A percentile compares a stretch with the other conserved stretches of the same genome.
These are phyloP conservation scores for Xestia ashworthii DNA, from an alignment of 2,888 invertebrate genomes.

Conservation along the genomic window DNA sequence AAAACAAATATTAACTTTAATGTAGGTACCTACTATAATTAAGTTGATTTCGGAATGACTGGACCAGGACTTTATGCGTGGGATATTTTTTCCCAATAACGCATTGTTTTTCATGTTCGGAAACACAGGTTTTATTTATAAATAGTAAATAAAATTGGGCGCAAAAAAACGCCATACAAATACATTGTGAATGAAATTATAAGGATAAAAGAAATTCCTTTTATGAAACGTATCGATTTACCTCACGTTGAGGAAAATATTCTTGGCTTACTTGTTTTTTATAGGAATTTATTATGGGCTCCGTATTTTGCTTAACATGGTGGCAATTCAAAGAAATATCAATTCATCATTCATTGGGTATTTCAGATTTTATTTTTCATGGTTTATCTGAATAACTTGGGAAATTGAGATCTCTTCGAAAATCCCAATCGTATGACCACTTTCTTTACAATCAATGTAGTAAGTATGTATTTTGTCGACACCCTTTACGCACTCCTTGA, in stretches of 20 bases:
- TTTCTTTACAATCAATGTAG: not conserved
- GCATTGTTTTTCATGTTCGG: not conserved
- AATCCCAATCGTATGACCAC: not conserved
- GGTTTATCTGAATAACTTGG: not conserved
- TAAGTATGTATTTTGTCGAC: not conserved
- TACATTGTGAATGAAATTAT: slow-evolving; percentile 27
- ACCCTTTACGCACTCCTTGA: too few relatives aligned
- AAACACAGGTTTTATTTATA: not conserved
- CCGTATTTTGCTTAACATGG: slow-evolving; percentile 24
- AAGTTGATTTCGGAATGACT: not conserved
- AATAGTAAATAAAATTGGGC: not conserved
- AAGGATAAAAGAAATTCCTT: slow-evolving; percentile 41
- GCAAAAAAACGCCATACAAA: slow-evolving; percentile 6
- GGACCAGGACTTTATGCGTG: not conserved
- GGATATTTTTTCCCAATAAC: not conserved
- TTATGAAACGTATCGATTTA: slow-evolving; percentile 38
- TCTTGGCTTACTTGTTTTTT: slow-evolving; percentile 27
- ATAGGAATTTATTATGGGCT: slow-evolving; percentile 30
- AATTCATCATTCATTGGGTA: slow-evolving; percentile 7
- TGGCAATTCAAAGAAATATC: slow-evolving; percentile 35
- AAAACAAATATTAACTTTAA: slow-evolving; percentile 26
- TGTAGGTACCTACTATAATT: too few relatives aligned
- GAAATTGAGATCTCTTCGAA: not conserved
- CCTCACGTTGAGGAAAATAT: slow-evolving; percentile 51
- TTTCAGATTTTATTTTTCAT: not conserved